Evolutionary conservation across 2,888 invertebrate species (phyloP), one percentile per base, ranked within the genome.

Genomic region (Lobophora halterata): DNA sequence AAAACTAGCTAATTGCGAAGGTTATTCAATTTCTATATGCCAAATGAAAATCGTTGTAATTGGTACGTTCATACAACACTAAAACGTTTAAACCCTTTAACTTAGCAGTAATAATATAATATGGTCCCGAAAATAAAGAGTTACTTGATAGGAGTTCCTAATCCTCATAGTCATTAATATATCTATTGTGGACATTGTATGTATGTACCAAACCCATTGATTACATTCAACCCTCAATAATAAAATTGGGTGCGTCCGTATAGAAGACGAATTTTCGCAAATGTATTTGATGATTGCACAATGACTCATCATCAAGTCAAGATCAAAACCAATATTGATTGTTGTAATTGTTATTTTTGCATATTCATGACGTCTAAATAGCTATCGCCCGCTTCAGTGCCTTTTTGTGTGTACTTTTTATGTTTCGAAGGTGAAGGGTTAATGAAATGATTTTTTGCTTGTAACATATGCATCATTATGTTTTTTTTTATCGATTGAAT

Each of bases 271-370:
- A 28, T 27, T 38, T 44, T 36, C 6, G 35, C 26, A 17, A 17
- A 28, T 31, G 24, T 49, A 39, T 45, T 46, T 74, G 72, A 81
- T 72, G 71, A 65, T 52, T 14, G 30, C 18, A 10, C 23, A 41
- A 66, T 85, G 85, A 86, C 68, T 73, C 50, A 40, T 52, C 74
- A 46, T 52, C 59, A 69, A 45, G 10, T 66, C 45, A 57, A 73
- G 64, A 74, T 71, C 65, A 68, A 69, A 70, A 56, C 65, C 60
- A 66, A 75, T 74, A 82, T 82, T 76, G 74, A 79, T 79, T 66
- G 61, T 56, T 49, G 41, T 79, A 71, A 79, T 83, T 82, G 80
- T 81, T 65, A 70, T 65, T 77, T 79, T 74, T 83, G 82, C 75
- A 86, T 86, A 86, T 86, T 86, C 86, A 85, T 83, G 70, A 58